Conservation (phyloP, 2,797 vertebrate species). For the Pseudocheirus occidentalis region DNA sequence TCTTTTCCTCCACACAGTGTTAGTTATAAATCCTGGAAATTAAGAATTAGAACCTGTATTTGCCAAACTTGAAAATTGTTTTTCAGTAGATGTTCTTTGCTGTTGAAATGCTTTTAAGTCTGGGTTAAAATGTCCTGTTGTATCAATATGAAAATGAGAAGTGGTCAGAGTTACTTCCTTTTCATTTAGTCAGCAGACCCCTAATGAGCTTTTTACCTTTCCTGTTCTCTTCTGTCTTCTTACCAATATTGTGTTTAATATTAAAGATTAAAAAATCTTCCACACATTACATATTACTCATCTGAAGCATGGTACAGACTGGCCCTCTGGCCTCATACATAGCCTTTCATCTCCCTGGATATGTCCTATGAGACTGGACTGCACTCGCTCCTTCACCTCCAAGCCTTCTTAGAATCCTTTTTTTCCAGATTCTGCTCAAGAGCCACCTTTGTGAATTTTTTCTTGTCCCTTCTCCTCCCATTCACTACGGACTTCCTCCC, state of each 20-base stretch:
- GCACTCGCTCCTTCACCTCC: neutral
- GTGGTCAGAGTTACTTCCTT: neutral
- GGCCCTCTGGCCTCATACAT: neutral
- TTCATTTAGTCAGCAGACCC: neutral
- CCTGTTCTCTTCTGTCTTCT: conserved; percentile 28
- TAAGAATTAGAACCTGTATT: conserved; percentile 22
- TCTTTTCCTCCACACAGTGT: neutral
- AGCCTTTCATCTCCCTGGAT: neutral
- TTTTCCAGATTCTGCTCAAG: neutral
- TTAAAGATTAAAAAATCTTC: neutral
- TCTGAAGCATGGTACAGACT: neutral
- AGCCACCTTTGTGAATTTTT: neutral
- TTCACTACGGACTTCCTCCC: too few species aligned
- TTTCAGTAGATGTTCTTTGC: conserved; percentile 47
- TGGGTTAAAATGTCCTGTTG: neutral
- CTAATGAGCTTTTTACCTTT: neutral
- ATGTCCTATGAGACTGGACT: neutral
- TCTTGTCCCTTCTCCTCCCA: neutral
- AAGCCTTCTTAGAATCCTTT: neutral
- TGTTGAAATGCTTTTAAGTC: conserved; percentile 45
- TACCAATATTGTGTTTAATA: neutral
- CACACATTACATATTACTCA: neutral
- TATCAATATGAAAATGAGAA: conserved; percentile 17
- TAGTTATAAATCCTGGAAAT: neutral
- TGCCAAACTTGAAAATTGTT: conserved; percentile 11